Conservation (phyloP, 2,113 vertebrate genomes). For the Python bivittatus region DNA sequence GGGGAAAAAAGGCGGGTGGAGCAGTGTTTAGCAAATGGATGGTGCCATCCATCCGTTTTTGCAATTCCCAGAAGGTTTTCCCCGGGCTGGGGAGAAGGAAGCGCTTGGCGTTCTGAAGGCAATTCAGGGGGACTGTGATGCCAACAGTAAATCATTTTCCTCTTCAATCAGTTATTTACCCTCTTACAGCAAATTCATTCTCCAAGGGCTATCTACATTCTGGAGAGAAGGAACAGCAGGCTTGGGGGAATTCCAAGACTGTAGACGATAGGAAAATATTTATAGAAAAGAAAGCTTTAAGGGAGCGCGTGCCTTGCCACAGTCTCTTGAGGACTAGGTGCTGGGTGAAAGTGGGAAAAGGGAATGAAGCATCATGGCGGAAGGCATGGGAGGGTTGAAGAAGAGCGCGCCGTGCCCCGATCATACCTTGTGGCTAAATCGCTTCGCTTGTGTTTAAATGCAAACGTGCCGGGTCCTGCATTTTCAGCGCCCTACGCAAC, state of each 20-base stretch:
- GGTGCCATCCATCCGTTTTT: background rate
- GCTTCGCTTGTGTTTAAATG: too few relatives aligned
- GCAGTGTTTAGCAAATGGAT: rapidly evolving
- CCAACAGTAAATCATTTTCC: background rate
- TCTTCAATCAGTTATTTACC: background rate
- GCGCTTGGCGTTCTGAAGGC: background rate
- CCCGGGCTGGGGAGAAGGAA: background rate
- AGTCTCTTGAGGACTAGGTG: background rate
- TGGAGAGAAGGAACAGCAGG: background rate
- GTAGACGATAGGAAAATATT: background rate
- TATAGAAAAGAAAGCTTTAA: background rate
- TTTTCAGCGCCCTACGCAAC: too few relatives aligned
- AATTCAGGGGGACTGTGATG: background rate
- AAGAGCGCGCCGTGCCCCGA: too few relatives aligned
- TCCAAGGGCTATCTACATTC: background rate
- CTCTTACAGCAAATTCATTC: background rate
- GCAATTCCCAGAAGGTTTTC: background rate
- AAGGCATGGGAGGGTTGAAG: too few relatives aligned
- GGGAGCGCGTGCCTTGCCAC: background rate
- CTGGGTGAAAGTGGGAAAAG: background rate
- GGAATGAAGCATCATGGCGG: too few relatives aligned
- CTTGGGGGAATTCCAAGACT: background rate
- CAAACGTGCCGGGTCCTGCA: too few relatives aligned
- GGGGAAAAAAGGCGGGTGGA: background rate
- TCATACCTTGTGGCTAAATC: too few relatives aligned